Evolutionary conservation across 2,797 vertebrate genomes (phyloP).

Genomic region (Myotis planiceps): DNA sequence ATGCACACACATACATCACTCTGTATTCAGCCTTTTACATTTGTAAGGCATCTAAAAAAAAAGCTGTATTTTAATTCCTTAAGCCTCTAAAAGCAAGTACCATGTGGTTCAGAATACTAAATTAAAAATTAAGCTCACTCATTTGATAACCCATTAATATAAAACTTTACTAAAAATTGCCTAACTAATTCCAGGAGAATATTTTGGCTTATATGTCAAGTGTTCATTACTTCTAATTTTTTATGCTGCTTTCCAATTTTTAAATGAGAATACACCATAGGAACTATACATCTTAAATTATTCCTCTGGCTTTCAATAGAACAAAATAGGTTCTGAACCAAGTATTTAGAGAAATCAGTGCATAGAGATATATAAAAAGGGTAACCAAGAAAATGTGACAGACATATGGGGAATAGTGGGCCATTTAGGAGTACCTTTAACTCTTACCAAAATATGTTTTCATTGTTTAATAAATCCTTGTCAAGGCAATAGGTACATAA

Average conservation of each 20-base stretch:
- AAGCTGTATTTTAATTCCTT: not conserved
- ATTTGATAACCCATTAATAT: not conserved
- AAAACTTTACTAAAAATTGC: slow-evolving; percentile 24
- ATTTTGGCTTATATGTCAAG: not conserved
- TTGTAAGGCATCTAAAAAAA: not conserved
- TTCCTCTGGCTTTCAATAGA: not conserved
- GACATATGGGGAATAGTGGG: not conserved
- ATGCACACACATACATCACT: not conserved
- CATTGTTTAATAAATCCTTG: not conserved
- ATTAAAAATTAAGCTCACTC: slow-evolving; percentile 28
- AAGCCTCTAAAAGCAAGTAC: not conserved
- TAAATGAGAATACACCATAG: not conserved
- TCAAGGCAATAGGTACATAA: not conserved
- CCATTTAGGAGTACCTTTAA: not conserved
- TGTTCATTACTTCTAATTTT: not conserved
- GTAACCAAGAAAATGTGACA: not conserved
- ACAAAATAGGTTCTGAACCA: not conserved
- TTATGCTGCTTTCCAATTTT: not conserved
- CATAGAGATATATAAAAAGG: not conserved
- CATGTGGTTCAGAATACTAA: not conserved
- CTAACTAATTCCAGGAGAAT: slow-evolving; percentile 10
- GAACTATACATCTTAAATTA: not conserved
- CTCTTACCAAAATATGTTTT: not conserved
- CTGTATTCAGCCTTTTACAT: slow-evolving; percentile 12
- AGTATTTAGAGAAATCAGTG: not conserved